Evolutionary conservation across 1,140 invertebrate species (phyloP).

Genomic region (Helicoverpa armigera): DNA sequence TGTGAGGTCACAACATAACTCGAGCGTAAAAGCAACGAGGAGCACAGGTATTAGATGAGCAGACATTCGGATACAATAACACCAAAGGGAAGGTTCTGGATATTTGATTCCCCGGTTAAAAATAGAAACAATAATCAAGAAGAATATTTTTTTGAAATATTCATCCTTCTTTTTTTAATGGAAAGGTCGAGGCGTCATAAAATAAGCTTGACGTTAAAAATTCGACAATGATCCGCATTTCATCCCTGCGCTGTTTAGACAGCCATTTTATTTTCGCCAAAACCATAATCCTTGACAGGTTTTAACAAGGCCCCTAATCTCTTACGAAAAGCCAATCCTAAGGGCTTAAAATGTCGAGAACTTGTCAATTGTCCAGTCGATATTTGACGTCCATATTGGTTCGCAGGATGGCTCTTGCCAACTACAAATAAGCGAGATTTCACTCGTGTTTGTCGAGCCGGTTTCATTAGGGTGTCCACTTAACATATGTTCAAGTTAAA

Average conservation of each 20-base stretch:
- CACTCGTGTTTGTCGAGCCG: slow-evolving; percentile 8
- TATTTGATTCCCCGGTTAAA: slow-evolving; percentile 15
- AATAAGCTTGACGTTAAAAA: no score
- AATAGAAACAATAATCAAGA: neutral
- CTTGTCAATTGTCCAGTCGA: slow-evolving; percentile 33
- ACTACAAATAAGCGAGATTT: slow-evolving; percentile 34
- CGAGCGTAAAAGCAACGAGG: slow-evolving; percentile 52
- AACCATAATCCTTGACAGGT: slow-evolving; percentile 3
- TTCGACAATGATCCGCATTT: slow-evolving; percentile 10
- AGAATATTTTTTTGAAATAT: neutral
- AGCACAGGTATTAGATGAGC: slow-evolving; percentile 37
- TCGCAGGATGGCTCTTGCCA: slow-evolving; percentile 11
- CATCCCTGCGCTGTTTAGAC: neutral
- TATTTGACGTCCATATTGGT: slow-evolving; percentile 37
- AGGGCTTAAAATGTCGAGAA: slow-evolving; percentile 28
- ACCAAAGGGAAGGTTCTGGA: neutral
- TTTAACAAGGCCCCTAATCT: slow-evolving; percentile 1
- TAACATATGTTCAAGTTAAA: slow-evolving; percentile 30
- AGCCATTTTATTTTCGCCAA: slow-evolving; percentile 14
- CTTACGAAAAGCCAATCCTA: neutral
- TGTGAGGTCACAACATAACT: slow-evolving; percentile 54
- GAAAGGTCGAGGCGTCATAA: no score
- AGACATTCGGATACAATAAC: slow-evolving; percentile 42
- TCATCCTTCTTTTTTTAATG: neutral
- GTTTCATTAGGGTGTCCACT: slow-evolving; percentile 32